Conservation (phyloP, 1,140 invertebrate genomes). For the Luehdorfia chinensis region DNA sequence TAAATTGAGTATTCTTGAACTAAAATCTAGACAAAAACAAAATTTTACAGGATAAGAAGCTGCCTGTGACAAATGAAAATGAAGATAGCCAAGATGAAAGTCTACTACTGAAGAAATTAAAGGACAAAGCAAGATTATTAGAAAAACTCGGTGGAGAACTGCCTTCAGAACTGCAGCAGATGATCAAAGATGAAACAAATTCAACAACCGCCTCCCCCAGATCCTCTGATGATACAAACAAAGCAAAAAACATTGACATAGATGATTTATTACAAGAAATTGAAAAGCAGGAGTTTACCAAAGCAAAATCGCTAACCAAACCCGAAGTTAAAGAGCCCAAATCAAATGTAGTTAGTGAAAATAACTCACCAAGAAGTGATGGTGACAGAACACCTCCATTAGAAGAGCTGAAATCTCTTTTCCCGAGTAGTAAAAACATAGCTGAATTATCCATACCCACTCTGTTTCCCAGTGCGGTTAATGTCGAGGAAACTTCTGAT, state of each 20-base stretch:
- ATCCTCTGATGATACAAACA: slow-evolving; percentile 26
- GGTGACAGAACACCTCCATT: slow-evolving; percentile 35
- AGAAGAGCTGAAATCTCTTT: slow-evolving; percentile 47
- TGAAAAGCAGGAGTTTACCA: slow-evolving; percentile 63
- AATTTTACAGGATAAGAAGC: slow-evolving; percentile 26
- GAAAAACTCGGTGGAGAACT: slow-evolving; percentile 64
- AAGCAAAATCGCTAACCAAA: slow-evolving; percentile 41
- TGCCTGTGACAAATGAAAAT: slow-evolving; percentile 26
- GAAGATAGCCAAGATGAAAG: slow-evolving; percentile 61
- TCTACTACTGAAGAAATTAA: slow-evolving; percentile 45
- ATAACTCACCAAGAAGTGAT: slow-evolving; percentile 39
- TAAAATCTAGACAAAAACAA: background rate
- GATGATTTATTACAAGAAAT: slow-evolving; percentile 67
- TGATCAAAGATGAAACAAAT: slow-evolving; percentile 49
- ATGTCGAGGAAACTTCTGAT: slow-evolving; percentile 29
- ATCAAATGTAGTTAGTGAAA: slow-evolving; percentile 31
- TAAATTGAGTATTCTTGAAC: too few species aligned
- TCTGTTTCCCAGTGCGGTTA: slow-evolving; percentile 41
- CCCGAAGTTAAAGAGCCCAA: too few species aligned
- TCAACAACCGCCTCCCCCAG: slow-evolving; percentile 33
- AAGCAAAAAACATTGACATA: slow-evolving; percentile 40
- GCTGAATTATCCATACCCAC: slow-evolving; percentile 23
- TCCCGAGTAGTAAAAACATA: slow-evolving; percentile 39
- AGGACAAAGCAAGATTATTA: slow-evolving; percentile 62
- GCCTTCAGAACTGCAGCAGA: slow-evolving; percentile 53